Evolutionary conservation across 2,797 vertebrate genomes (phyloP), one percentile per base, ranked within the genome.

Genomic region (Sebastes diploproa): DNA sequence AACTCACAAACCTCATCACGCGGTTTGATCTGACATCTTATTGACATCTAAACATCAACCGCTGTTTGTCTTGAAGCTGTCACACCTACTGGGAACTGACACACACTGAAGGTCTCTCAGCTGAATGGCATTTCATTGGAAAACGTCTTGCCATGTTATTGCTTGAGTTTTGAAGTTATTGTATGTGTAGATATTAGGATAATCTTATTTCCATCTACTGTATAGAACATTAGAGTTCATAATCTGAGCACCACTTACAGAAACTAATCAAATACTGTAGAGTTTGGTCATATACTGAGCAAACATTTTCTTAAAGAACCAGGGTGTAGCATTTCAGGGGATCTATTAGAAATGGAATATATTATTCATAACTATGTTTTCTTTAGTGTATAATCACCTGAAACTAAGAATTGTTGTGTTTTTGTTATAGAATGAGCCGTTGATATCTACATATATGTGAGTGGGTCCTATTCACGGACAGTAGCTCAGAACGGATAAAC

Each of bases 21-120:
- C 20, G 5, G 56, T 54, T 66, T 71, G 83, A 88, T 87, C 30
- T 88, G 92, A 90, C 89, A 62, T 76, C 82, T 86, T 85, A 88
- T 80, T 85, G 92, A 90, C 88, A 59, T 80, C 70, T 61, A 29
- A 79, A 72, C 78, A 80, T 91, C 88, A 83, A 32, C 30, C 13
- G 32, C 71, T 62, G 86, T 88, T 89, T 82, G 88, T 84, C 72
- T 50, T 14, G 87, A 84, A 63, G 84, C 79, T 72, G 87, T 92
- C 90, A 78, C 74, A 65, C 50, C 54, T 72, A n/a, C 88, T 54
- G 77, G 54, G 77, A 81, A 22, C 61, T 80, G 90, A 91, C 84
- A 71, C 63, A 61, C 72, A 22, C 77, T 27, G 73, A 69, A 70
- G 68, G 72, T 22, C 52, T 82, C 70, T 55, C 63, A 3, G 78